Percentiles rank a stretch among this genome's conserved stretches.
phyloP scores from a whole-genome alignment of 1,140 invertebrate species.

The Diabrotica undecimpunctata region DNA sequence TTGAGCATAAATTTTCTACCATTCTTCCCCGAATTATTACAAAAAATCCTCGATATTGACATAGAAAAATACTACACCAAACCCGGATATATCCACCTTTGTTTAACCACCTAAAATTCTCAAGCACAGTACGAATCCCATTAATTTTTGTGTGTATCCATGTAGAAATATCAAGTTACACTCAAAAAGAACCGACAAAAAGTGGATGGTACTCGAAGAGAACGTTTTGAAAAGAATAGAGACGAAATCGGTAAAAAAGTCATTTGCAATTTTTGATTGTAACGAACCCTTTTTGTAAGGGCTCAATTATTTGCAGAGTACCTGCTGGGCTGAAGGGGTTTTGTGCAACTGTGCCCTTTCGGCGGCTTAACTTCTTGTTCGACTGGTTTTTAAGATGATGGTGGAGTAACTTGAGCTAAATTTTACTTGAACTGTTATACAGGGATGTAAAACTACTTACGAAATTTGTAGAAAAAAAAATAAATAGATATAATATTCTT shows the following conservation, averaged over 20 bases:
- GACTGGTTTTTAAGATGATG: no score
- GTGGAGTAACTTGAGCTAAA: no score
- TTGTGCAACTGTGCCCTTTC: conserved; percentile 10
- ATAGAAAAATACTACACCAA: no score
- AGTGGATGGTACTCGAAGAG: neutral
- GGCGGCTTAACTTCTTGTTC: no score
- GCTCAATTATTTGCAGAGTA: conserved; percentile 1
- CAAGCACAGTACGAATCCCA: conserved; percentile 17
- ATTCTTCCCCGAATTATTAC: no score
- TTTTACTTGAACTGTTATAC: no score
- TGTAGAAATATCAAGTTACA: conserved; percentile 36
- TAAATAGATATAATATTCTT: no score
- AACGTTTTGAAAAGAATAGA: neutral
- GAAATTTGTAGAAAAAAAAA: no score
- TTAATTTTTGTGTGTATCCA: conserved; percentile 30
- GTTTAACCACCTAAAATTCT: neutral
- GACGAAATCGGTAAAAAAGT: conserved; percentile 8
- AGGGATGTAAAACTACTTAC: no score
- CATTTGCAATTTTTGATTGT: conserved; percentile 19
- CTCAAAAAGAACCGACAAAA: conserved; percentile 19
- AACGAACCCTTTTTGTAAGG: conserved; percentile 10
- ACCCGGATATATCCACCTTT: no score
- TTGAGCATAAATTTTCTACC: no score
- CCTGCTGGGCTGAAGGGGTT: conserved; percentile 12
- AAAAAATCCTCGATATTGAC: no score